Percentiles rank a stretch among this genome's conserved stretches.
These are phyloP conservation scores for Drosophila busckii DNA, from an alignment of 1,140 invertebrate genomes.

Conservation along the genomic window DNA sequence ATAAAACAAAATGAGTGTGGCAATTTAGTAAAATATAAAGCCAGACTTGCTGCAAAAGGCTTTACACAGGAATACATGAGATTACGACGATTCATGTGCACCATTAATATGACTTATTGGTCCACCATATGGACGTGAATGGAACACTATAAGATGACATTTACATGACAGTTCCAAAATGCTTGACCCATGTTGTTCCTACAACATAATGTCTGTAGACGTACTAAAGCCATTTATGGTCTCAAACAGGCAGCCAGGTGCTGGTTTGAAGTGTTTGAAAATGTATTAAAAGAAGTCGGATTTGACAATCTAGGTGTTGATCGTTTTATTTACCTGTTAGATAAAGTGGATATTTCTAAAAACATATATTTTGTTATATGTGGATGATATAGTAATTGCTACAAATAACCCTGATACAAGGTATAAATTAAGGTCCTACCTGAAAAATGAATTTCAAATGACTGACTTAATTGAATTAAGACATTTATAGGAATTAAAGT, in stretches of 20 bases:
- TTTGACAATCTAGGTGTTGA: constrained; percentile 56
- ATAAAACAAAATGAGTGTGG: constrained; percentile 11
- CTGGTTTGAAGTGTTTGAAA: constrained; percentile 59
- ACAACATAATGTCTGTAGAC: constrained; percentile 46
- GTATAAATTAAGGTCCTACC: constrained; percentile 3
- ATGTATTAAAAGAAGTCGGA: constrained; percentile 41
- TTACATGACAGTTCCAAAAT: constrained; percentile 44
- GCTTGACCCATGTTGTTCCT: constrained; percentile 32
- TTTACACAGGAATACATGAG: constrained; percentile 68
- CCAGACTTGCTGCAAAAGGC: constrained; percentile 78
- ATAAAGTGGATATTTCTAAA: constrained; percentile 36
- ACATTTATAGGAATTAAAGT: constrained; percentile 22
- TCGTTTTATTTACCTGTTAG: constrained; percentile 49
- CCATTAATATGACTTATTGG: constrained; percentile 45
- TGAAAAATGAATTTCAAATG: constrained; percentile 11
- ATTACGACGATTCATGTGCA: constrained; percentile 61
- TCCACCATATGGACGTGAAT: constrained; percentile 67
- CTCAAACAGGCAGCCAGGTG: constrained; percentile 74
- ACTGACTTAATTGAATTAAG: constrained; percentile 1
- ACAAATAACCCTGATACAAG: constrained; percentile 3
- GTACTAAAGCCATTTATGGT: constrained; percentile 78
- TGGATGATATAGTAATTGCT: constrained; percentile 48
- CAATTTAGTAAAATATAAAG: constrained; percentile 57
- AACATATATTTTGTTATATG: constrained; percentile 53
- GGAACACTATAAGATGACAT: constrained; percentile 5